phyloP scores from a whole-genome alignment of 2,113 vertebrate species.

The Nematolebias whitei region DNA sequence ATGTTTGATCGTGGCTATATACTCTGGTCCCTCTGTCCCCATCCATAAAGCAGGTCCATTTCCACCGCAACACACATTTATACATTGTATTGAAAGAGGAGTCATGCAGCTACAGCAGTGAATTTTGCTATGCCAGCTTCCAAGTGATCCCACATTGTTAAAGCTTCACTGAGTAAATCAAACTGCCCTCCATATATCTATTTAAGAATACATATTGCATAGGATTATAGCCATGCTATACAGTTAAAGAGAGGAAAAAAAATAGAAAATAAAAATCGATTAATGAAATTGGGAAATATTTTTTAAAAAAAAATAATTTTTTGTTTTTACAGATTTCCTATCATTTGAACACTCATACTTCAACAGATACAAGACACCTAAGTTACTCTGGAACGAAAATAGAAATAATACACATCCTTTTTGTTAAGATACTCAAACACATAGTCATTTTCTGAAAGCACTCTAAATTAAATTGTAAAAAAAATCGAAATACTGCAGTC shows the following conservation, averaged over 20 bases:
- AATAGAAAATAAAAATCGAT: slow-evolving; percentile 82
- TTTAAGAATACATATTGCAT: slow-evolving; percentile 92
- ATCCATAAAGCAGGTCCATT: slow-evolving; percentile 78
- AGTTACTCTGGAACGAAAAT: slow-evolving; percentile 85
- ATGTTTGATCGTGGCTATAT: slow-evolving; percentile 88
- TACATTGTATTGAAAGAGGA: slow-evolving; percentile 89
- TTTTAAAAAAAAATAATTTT: slow-evolving; percentile 77
- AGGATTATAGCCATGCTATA: slow-evolving; percentile 98
- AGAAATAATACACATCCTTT: slow-evolving; percentile 77
- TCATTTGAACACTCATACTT: slow-evolving; percentile 91
- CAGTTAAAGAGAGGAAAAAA: slow-evolving; percentile 73
- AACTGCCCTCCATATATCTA: slow-evolving; percentile 90
- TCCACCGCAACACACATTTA: slow-evolving; percentile 89
- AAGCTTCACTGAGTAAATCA: slow-evolving; percentile 85
- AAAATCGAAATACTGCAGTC: slow-evolving; percentile 76
- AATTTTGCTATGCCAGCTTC: slow-evolving; percentile 86
- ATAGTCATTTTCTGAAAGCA: slow-evolving; percentile 75
- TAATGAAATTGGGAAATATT: slow-evolving; percentile 81
- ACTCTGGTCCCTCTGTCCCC: slow-evolving; percentile 78
- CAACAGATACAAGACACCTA: slow-evolving; percentile 91
- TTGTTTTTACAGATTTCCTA: slow-evolving; percentile 82
- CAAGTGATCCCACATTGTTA: slow-evolving; percentile 87
- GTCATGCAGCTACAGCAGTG: slow-evolving; percentile 95
- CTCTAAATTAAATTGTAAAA: slow-evolving; percentile 73
- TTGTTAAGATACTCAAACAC: slow-evolving; percentile 76